Evolutionary conservation across 2,113 vertebrate species (phyloP), one percentile per base, ranked within the genome.

Genomic region (Salvelinus sp.): DNA sequence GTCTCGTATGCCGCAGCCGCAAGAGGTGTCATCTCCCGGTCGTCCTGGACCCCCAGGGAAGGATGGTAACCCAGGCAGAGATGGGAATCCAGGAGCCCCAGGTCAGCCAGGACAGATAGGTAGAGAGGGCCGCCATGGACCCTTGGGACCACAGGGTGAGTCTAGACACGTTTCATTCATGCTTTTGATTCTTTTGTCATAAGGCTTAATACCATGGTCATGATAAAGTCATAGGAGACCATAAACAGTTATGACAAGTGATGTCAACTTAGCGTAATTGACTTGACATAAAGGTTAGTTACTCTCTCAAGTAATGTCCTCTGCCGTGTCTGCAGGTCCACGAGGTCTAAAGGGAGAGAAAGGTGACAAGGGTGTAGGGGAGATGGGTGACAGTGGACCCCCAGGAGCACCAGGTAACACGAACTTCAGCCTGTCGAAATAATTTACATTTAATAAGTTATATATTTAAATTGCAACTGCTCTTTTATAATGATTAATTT

Each of bases 1-100:
- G 85, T 96, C 97, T 22, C 93, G 96, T 57, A 91, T 98, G 91
- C 96, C 96, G 72, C 93, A 87, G 89, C 96, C 96, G 0, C 96
- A 98, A 85, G 92, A 94, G 93, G 95, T 91, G 7, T 88, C 97
- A 0, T 88, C 95, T 1, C 96, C 97, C 0, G 97, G 97, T 9
- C 91, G 97, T 65, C 97, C 97, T 0, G 97, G 97, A 3, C 91
- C 95, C 13, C 96, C 97, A 0, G 97, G 97, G 0, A 98, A 99
- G 91, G 94, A 97, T 0, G 97, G 97, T 10, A 4, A 79, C 6
- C 91, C 95, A 0, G 97, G 97, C 60, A 91, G 88, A 57, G 93
- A 93, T 0, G 97, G 97, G 0, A 1, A 85, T 2, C 93, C 94
- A 0, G 97, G 97, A 0, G 80, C 93, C 0, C 95, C 96, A 0